Evolutionary conservation across 2,113 vertebrate genomes (phyloP).

Genomic region (Dicerorhinus sumatrensis): DNA sequence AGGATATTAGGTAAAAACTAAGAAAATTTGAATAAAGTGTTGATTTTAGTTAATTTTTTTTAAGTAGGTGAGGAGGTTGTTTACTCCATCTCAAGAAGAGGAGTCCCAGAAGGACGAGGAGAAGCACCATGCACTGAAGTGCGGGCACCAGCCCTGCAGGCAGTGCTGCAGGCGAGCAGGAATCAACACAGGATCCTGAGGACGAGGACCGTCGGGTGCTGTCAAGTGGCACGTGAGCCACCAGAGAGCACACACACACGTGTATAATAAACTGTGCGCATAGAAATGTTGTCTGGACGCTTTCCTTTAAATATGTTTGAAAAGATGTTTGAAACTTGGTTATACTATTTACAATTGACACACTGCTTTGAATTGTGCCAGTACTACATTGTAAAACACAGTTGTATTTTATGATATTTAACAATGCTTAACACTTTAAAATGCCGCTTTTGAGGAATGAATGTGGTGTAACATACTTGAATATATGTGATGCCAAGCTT

Average conservation of each 20-base stretch:
- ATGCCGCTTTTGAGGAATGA: conserved; percentile 83
- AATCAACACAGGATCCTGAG: neutral
- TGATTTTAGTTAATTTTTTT: no score
- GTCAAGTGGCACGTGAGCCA: neutral
- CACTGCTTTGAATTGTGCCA: conserved; percentile 86
- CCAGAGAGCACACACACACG: neutral
- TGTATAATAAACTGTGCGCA: conserved; percentile 74
- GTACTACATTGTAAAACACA: conserved; percentile 88
- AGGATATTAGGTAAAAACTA: no score
- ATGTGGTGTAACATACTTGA: conserved; percentile 80
- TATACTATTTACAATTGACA: conserved; percentile 89
- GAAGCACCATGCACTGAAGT: neutral
- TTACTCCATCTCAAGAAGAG: no score
- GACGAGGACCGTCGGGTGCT: neutral
- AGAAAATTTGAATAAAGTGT: no score
- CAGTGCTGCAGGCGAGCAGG: fast-evolving
- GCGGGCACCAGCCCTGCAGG: neutral
- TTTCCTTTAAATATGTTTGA: conserved; percentile 85
- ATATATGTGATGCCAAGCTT: conserved; percentile 86
- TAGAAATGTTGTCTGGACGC: conserved; percentile 76
- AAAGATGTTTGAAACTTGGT: conserved; percentile 85
- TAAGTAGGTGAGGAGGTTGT: no score
- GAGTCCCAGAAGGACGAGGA: no score
- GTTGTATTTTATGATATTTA: conserved; percentile 90
- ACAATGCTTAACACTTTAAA: conserved; percentile 85